Conservation (phyloP, 2,888 invertebrate genomes). For the Leptodirus hochenwartii region DNA sequence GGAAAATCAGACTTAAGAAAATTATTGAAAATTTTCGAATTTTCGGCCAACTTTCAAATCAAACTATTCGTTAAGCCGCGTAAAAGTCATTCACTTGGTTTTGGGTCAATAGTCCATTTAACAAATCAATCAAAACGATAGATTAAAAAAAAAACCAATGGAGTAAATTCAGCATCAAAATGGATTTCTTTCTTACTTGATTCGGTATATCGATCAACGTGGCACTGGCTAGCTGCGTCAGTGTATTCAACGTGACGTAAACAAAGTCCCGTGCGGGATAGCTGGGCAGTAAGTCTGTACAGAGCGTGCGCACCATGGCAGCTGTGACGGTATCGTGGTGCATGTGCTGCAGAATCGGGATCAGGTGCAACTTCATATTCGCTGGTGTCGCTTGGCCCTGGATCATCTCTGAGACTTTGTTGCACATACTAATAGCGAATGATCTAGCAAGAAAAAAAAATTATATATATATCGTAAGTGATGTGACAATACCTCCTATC, state of each 20-base stretch:
- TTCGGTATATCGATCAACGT: conserved; percentile 81
- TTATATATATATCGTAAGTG: too few species aligned
- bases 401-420: conserved; percentile 90
- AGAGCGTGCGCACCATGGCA: conserved; percentile 50
- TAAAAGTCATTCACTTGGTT: too few species aligned
- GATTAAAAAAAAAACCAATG: too few species aligned
- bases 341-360: conserved; percentile 83
- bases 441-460: conserved; percentile 34
- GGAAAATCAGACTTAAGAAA: too few species aligned
- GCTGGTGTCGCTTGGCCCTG: conserved; percentile 83
- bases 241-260: conserved; percentile 63
- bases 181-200: too few species aligned
- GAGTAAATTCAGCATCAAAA: too few species aligned
- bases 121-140: too few species aligned
- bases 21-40: too few species aligned
- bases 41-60: too few species aligned
- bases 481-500: too few species aligned
- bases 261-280: conserved; percentile 70
- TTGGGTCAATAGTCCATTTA: too few species aligned
- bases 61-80: too few species aligned
- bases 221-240: conserved; percentile 74
- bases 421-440: conserved; percentile 93
- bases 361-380: conserved; percentile 76
- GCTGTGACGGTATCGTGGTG: conserved; percentile 55
- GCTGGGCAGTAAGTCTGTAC: conserved; percentile 51